Evolutionary conservation across 2,888 invertebrate genomes (phyloP), one percentile per base, ranked within the genome.

Genomic region (Thymelicus acteon): DNA sequence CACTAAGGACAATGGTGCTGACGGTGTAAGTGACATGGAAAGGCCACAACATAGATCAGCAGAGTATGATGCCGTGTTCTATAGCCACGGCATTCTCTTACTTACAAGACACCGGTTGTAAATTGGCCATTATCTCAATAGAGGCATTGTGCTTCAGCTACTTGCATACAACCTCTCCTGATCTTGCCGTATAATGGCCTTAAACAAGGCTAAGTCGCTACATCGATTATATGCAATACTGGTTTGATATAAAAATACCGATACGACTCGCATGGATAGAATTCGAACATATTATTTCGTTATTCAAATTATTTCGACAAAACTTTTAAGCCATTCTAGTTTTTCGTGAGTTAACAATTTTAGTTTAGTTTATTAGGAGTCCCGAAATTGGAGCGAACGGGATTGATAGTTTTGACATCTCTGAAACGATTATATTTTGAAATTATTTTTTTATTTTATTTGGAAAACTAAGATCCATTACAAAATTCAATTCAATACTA

Each of bases 121-220:
- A 65, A 65, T 57, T 65, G 57, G 40, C 57, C 65, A 65, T 57
- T 65, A 65, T 57, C 64, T 54, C 54, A 57, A 65, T 13, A 57
- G 57, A 65, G 65, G 44, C 37, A 57, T 65, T 65, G 65, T 65
- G 40, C 37, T 64, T 44, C 24, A 57, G 7, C 57, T 65, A 57
- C 44, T 49, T 37, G 63, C 49, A 13, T 24, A 44, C 39, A 39
- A 64, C 65, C 24, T 44, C 57, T 65, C 37, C 31, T 31, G 39
- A 15, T 40, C 44, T 19, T 57, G 57, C 39, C 54, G 15, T 24
- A n/a, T 64, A 39, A 54, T 54, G 19, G 15, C 54, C 49, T 19
- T 8, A 52, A 19, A 19, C 49, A 8, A 52, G 19, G 49, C 49
- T 52, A 8, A 52, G 15, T 4, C 44, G 12, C 49, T 19, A 31